These are phyloP conservation scores for Trochalopteron elliotii DNA, from an alignment of 2,113 vertebrate genomes.

Conservation along the genomic window DNA sequence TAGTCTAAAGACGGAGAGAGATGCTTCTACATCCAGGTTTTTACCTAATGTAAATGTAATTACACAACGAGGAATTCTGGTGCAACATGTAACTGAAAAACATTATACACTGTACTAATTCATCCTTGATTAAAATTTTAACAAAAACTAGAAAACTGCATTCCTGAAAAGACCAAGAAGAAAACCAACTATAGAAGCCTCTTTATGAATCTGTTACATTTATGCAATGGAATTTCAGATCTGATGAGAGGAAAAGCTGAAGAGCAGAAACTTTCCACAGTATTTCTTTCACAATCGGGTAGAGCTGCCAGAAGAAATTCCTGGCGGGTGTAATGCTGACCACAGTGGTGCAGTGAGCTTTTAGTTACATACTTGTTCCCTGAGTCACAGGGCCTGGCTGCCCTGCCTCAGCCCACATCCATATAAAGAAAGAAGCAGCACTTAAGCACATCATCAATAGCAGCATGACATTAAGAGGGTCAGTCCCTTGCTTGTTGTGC, in stretches of 20 bases:
- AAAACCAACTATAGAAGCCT: background rate
- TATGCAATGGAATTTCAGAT: background rate
- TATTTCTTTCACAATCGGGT: background rate
- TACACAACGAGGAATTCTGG: background rate
- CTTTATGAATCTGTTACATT: background rate
- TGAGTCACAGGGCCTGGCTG: constrained; percentile 19
- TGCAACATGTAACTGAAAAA: background rate
- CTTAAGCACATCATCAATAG: background rate
- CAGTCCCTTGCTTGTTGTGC: background rate
- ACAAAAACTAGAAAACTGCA: background rate
- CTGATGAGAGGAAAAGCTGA: background rate
- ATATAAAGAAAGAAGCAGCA: constrained; percentile 35
- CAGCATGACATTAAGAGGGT: background rate
- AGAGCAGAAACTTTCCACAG: background rate
- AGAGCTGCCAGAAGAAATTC: constrained; percentile 32
- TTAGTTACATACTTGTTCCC: background rate
- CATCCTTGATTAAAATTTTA: background rate
- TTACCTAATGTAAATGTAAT: background rate
- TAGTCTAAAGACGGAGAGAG: background rate
- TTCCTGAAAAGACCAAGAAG: background rate
- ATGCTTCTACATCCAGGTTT: background rate
- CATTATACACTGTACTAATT: background rate
- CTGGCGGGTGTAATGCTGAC: background rate
- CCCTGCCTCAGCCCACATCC: background rate
- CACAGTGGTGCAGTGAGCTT: background rate